phyloP scores from a whole-genome alignment of 2,888 invertebrate genomes.

The Drosophila acutilabella region DNA sequence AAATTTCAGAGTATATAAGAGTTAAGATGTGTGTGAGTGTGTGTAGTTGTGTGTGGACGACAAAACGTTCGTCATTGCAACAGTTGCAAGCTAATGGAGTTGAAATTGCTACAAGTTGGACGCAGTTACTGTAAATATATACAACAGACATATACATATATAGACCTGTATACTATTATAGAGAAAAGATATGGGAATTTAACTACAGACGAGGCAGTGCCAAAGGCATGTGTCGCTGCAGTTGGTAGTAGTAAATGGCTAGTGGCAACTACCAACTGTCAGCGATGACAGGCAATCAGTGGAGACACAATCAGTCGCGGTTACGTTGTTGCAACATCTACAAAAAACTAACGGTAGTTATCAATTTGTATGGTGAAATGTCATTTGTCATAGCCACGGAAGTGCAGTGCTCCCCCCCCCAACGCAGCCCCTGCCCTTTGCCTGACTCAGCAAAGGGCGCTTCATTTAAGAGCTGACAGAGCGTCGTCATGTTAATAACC shows the following conservation, averaged over 20 bases:
- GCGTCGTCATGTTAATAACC: slow-evolving; percentile 62
- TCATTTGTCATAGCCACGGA: slow-evolving; percentile 69
- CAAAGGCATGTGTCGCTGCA: slow-evolving; percentile 54
- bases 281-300: slow-evolving; percentile 53
- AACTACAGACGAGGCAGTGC: slow-evolving; percentile 46
- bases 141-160: background rate
- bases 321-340: slow-evolving; percentile 44
- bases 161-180: background rate
- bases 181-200: slow-evolving; percentile 26
- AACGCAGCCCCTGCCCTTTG: too few relatives aligned
- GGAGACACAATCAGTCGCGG: slow-evolving; percentile 33
- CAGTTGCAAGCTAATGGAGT: slow-evolving; percentile 61
- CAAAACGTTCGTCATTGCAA: slow-evolving; percentile 67
- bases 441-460: slow-evolving; percentile 43
- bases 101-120: slow-evolving; percentile 29
- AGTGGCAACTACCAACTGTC: slow-evolving; percentile 39
- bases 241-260: slow-evolving; percentile 22
- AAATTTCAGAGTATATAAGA: slow-evolving; percentile 49
- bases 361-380: slow-evolving; percentile 68
- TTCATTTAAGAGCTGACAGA: slow-evolving; percentile 57
- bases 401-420: slow-evolving; percentile 19
- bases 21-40: background rate
- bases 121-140: slow-evolving; percentile 20
- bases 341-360: slow-evolving; percentile 68
- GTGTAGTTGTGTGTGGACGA: slow-evolving; percentile 32